A percentile compares a stretch with the other conserved stretches of the same genome.
phyloP scores from a whole-genome alignment of 2,113 vertebrate species.

The Dicerorhinus sumatrensis region DNA sequence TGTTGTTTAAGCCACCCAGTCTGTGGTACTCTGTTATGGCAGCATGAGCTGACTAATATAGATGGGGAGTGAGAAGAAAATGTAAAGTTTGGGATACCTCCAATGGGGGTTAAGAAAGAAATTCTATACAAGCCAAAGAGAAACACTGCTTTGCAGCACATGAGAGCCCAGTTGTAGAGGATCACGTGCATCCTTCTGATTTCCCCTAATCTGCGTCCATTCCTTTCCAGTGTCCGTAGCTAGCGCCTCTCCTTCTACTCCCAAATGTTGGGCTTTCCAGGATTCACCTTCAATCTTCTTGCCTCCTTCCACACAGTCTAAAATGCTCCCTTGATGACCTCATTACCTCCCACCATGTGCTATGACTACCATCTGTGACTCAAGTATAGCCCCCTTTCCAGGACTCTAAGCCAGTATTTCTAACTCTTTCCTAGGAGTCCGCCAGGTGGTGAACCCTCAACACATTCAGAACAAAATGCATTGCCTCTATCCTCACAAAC shows the following conservation, averaged over 20 bases:
- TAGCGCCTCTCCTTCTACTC: no score
- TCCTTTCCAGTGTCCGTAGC: no score
- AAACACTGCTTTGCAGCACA: background rate
- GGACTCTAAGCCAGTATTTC: background rate
- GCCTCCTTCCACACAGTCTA: background rate
- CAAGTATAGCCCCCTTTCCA: no score
- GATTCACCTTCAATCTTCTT: no score
- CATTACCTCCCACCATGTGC: no score
- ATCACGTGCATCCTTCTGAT: background rate
- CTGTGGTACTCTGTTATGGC: background rate
- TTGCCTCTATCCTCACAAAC: no score
- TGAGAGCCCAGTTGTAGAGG: background rate
- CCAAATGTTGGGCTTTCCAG: no score
- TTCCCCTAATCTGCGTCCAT: background rate
- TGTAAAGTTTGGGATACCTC: no score
- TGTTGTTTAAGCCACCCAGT: background rate
- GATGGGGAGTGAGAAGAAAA: background rate
- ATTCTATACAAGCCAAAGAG: background rate
- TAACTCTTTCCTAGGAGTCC: background rate
- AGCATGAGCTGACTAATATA: background rate
- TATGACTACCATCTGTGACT: background rate
- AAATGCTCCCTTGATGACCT: background rate
- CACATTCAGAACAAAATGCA: background rate
- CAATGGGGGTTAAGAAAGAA: background rate
- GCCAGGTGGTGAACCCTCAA: background rate